Base-by-base conservation (phyloP, 2,797 vertebrate species). In the Dipus sagitta region DNA sequence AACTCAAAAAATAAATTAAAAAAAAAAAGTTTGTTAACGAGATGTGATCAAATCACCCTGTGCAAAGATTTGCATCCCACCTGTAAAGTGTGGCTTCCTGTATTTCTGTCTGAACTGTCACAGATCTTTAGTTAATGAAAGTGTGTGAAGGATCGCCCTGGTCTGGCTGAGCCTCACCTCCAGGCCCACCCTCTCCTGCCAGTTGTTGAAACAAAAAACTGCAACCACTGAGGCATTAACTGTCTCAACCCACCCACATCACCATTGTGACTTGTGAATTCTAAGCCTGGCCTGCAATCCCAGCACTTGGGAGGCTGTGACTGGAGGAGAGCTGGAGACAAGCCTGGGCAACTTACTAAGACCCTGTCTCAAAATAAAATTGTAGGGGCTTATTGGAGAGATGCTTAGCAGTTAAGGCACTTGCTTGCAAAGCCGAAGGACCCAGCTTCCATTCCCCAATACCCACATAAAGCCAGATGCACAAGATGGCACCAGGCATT, bases 201-300 rank as follows among this genome's bases (percentile, higher is more conserved):
- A 92, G n/a, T 68, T 83, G 47, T 52, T 38, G 68, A 92, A 94
- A 83, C 54, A 54, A 71, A 91, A 76, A 89, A 67, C 71, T 64
- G 58, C 92, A 93, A 92, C 78, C 75, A 88, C 78, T 83, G 93
- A 30, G 65, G 30, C 32, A 4, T 58, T 76, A 54, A 85, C 72
- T 88, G 20, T 67, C 74, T 65, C 42, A 79, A 12, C 54, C 77
- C 70, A 85, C 77, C 62, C 86, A 47, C 52, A 62, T 74, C 54
- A 76, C 62, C 58, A 30, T 68, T 65, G 71, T 75, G 47, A 88
- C 82, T 34, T 85, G 28, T 91, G 67, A 54, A 21, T 75, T 82
- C 71, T n/a, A 38, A 75, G 17, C 70, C 11, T 30, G 42, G 3
- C 8, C 5, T 42, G 17, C 86, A 26, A 64, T 62, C 3, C 20